These are phyloP conservation scores for Hypotaenidia philippensis DNA, from an alignment of 2,797 vertebrate species.

Conservation along the genomic window DNA sequence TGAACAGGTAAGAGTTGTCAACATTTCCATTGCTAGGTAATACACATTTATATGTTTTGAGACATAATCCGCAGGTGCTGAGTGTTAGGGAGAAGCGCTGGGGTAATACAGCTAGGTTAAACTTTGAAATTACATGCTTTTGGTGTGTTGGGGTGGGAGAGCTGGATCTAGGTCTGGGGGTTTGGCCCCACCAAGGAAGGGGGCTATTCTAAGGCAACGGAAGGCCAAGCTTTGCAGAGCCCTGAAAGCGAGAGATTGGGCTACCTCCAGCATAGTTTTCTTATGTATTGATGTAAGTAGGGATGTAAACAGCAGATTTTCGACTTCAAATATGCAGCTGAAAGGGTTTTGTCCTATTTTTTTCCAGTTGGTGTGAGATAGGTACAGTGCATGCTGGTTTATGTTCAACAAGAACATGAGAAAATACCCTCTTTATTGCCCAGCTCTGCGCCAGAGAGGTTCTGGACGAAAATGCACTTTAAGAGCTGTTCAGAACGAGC, in stretches of 20 bases:
- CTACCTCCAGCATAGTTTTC: not conserved
- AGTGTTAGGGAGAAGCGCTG: not conserved
- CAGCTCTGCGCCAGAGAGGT: too few relatives aligned
- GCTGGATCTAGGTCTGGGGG: too few relatives aligned
- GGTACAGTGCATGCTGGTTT: rapidly evolving
- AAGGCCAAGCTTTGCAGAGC: not conserved
- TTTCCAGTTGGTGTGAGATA: too few relatives aligned
- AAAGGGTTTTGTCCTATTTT: not conserved
- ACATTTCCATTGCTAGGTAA: not conserved
- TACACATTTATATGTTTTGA: not conserved
- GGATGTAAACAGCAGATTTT: not conserved
- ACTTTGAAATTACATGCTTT: not conserved
- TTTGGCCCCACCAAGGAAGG: rapidly evolving
- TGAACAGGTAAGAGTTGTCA: not conserved
- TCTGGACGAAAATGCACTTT: not conserved
- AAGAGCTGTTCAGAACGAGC: not conserved
- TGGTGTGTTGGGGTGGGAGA: too few relatives aligned
- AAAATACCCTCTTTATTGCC: not conserved
- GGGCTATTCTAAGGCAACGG: not conserved
- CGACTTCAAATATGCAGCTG: rapidly evolving
- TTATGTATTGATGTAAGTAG: rapidly evolving
- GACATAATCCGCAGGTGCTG: too few relatives aligned
- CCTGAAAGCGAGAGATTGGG: not conserved
- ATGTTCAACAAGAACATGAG: not conserved
- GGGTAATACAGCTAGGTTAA: too few relatives aligned